Conservation (phyloP, 37 sponge, comb jelly and placozoan genomes). For the Aplysina aerophoba region DNA sequence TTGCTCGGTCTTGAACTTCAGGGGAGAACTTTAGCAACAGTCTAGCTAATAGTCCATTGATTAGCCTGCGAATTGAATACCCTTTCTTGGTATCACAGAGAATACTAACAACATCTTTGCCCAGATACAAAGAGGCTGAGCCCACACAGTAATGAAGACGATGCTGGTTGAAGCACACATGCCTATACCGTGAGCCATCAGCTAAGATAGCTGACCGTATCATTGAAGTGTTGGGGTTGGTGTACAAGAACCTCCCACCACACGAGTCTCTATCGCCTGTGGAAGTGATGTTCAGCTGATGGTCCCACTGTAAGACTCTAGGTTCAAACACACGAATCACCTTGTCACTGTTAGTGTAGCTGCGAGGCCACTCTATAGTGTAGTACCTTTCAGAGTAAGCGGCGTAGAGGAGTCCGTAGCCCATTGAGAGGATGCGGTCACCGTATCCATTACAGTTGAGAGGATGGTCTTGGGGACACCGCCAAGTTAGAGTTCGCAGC, state of each 20-base stretch:
- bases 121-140: too few species aligned
- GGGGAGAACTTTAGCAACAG: background rate
- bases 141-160: too few species aligned
- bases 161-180: too few species aligned
- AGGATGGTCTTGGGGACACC: background rate
- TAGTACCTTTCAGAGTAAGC: background rate
- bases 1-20: background rate
- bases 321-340: background rate
- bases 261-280: too few species aligned
- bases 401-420: background rate
- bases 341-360: background rate
- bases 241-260: too few species aligned
- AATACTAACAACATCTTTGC: too few species aligned
- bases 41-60: background rate
- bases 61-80: background rate
- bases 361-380: slow-evolving; percentile 7
- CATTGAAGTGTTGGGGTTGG: too few species aligned
- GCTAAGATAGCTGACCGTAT: too few species aligned
- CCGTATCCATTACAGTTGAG: background rate
- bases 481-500: background rate
- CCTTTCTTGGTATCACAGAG: too few species aligned
- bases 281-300: background rate
- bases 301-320: background rate
- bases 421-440: background rate
- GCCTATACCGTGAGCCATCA: too few species aligned